Conservation (phyloP, 2,797 vertebrate species). For the Chaetodon trifasciatus region DNA sequence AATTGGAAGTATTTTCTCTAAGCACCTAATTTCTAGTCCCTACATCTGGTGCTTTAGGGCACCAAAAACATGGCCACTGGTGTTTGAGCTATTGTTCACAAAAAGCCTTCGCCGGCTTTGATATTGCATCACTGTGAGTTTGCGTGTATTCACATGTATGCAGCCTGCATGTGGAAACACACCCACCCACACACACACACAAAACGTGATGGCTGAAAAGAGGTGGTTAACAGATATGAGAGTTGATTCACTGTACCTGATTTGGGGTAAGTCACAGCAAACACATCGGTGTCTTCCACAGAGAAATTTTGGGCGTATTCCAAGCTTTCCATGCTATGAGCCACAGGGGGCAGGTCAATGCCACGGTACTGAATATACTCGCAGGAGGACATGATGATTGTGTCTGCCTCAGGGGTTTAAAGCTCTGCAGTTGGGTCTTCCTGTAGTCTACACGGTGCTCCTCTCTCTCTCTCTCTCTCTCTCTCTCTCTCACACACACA, state of each 20-base stretch:
- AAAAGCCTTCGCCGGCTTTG: not conserved
- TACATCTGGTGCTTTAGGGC: not conserved
- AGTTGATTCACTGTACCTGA: constrained; percentile 71
- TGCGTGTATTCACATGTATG: not conserved
- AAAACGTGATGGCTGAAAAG: not conserved
- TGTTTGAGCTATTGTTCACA: not conserved
- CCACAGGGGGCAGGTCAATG: constrained; percentile 56
- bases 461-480: not conserved
- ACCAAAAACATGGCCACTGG: not conserved
- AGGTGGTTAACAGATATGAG: not conserved
- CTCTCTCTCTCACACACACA: too few species aligned
- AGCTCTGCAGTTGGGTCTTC: not conserved
- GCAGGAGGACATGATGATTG: constrained; percentile 53
- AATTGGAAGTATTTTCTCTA: not conserved
- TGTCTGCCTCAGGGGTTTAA: not conserved
- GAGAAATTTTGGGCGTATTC: constrained; percentile 67
- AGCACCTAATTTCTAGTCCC: not conserved
- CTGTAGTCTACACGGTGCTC: not conserved
- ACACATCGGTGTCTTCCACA: constrained; percentile 77
- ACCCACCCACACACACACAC: not conserved
- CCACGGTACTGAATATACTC: constrained; percentile 68
- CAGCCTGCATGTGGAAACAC: not conserved
- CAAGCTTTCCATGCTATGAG: constrained; percentile 74
- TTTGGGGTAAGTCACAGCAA: constrained; percentile 83
- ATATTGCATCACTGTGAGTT: not conserved